Evolutionary conservation across 2,797 vertebrate species (phyloP).

Genomic region (Cirrhinus mrigala): DNA sequence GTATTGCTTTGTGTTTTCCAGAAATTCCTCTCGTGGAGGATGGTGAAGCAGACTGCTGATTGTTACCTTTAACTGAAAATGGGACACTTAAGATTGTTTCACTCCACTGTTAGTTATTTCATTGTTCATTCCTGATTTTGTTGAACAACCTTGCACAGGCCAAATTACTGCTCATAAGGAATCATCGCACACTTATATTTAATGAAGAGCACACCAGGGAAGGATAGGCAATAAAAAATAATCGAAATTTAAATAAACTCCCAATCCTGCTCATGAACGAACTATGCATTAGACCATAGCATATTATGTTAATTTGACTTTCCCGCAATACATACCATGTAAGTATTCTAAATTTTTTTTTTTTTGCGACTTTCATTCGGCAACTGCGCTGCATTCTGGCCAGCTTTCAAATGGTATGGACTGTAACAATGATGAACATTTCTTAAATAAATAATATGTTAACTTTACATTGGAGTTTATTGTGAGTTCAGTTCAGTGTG

Average conservation of each 20-base stretch:
- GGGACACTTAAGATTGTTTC: constrained; percentile 25
- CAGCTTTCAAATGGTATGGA: constrained; percentile 34
- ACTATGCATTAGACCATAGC: constrained; percentile 37
- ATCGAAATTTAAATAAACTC: neutral
- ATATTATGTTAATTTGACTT: constrained; percentile 5
- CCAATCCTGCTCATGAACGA: neutral
- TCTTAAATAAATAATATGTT: constrained; percentile 23
- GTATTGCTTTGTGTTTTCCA: constrained; percentile 64
- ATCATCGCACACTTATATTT: constrained; percentile 3
- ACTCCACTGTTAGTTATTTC: constrained; percentile 36
- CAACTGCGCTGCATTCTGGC: constrained; percentile 24
- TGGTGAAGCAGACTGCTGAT: constrained; percentile 75
- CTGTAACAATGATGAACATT: constrained; percentile 18
- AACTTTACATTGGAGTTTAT: neutral
- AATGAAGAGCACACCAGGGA: constrained; percentile 38
- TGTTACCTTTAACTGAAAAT: constrained; percentile 39
- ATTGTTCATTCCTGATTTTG: constrained; percentile 35
- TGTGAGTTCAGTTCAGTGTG: neutral
- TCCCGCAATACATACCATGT: neutral
- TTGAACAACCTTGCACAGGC: neutral
- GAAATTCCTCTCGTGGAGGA: constrained; percentile 87
- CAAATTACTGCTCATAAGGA: constrained; percentile 1
- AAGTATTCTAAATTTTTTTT: neutral
- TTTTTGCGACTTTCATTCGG: neutral
- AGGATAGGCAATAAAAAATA: constrained; percentile 35